Evolutionary conservation across 2,888 invertebrate genomes (phyloP), one percentile per base, ranked within the genome.

Genomic region (Thymelicus acteon): DNA sequence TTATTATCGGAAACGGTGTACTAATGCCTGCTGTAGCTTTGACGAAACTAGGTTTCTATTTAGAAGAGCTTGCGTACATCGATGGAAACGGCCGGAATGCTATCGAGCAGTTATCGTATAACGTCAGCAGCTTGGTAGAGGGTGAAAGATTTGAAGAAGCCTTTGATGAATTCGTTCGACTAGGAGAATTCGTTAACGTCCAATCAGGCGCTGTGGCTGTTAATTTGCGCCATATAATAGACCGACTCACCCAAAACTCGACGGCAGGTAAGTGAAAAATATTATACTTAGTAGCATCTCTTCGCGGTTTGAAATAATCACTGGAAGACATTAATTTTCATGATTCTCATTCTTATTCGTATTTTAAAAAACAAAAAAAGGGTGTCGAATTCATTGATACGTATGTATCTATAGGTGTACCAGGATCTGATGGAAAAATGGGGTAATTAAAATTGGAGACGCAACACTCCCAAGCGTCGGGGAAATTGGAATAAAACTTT

Each of bases 1-100:
- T 98, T 8, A 96, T 95, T 2, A 88, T 98, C 72, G 98, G 97
- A 4, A 98, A 98, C 86, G 96, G 97, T 0, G 97, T 98, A 96
- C 96, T 98, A 65, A 97, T 97, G 0, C 97, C 98, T 7, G 85
- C 89, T 2, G 52, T 87, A 13, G 85, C 82, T 1, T 78, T 92
- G 40, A 86, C 87, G 0, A 87, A 88, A 75, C 84, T 93, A 6
- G 91, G 92, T 4, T 90, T 90, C 75, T 93, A 93, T 74, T 83
- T 93, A 3, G 91, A 92, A 73, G 90, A 93, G 72, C 83, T 91
- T 88, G 96, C 95, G 4, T 94, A 97, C 80, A 94, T 97, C 19
- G 97, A 97, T 82, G 90, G 90, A 48, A 83, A 85, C 54, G 97
- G 97, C 0, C 95, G 95, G 74, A 80, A 87, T 1, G 85, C 83